phyloP scores from a whole-genome alignment of 2,888 invertebrate species.

The Stenurella melanura region DNA sequence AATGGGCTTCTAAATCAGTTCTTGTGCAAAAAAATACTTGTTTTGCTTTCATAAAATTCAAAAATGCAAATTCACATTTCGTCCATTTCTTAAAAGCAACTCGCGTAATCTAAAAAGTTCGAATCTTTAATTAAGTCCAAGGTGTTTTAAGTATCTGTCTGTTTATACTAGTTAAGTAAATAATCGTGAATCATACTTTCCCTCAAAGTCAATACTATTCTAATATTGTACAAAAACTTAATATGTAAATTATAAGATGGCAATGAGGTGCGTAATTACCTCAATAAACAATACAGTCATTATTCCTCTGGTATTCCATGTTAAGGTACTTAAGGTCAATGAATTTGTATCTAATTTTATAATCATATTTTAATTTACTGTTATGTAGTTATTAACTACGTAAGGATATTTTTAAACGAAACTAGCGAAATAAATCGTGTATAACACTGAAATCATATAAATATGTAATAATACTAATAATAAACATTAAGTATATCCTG shows the following conservation, averaged over 20 bases:
- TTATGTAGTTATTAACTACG: constrained; percentile 22
- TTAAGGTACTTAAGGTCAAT: constrained; percentile 38
- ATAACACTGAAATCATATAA: constrained; percentile 21
- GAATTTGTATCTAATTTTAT: constrained; percentile 33
- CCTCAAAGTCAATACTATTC: not conserved
- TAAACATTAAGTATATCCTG: constrained; percentile 20
- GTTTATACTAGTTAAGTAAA: not conserved
- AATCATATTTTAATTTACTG: constrained; percentile 27
- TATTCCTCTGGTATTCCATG: constrained; percentile 23
- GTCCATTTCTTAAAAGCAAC: too few relatives aligned
- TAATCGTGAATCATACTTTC: not conserved
- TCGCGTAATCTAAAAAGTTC: too few relatives aligned
- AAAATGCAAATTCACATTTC: too few relatives aligned
- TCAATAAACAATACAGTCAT: constrained; percentile 23
- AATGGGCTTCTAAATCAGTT: too few relatives aligned
- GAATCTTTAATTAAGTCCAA: not conserved
- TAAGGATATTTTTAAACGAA: constrained; percentile 14
- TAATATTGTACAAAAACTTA: constrained; percentile 5
- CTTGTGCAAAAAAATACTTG: too few relatives aligned
- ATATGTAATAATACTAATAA: constrained; percentile 19
- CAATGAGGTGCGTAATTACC: constrained; percentile 28
- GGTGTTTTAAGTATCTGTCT: not conserved
- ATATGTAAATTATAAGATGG: constrained; percentile 16
- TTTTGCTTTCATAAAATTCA: too few relatives aligned
- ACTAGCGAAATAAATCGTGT: constrained; percentile 18